Evolutionary conservation across 2,888 invertebrate species (phyloP).

Genomic region (Tipula vernalis): DNA sequence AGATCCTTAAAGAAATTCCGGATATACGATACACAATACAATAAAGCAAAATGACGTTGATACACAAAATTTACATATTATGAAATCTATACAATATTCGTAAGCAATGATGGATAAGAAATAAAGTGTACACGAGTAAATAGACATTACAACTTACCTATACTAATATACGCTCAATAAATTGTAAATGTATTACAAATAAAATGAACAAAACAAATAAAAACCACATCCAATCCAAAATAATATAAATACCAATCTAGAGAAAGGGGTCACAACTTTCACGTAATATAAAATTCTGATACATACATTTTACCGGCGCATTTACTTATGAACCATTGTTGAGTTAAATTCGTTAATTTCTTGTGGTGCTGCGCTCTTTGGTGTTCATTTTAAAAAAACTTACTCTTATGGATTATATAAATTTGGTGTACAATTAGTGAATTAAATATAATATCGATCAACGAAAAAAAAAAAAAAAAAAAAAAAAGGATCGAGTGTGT

Average conservation of each 20-base stretch:
- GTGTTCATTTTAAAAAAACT: not conserved
- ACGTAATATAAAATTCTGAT: slow-evolving; percentile 39
- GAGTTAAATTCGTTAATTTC: not conserved
- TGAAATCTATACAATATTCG: not conserved
- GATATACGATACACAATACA: not conserved
- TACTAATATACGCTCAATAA: not conserved
- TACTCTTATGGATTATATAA: not conserved
- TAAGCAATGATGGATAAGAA: not conserved
- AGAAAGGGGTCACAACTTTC: slow-evolving; percentile 40
- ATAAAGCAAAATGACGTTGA: not conserved
- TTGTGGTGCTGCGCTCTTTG: not conserved
- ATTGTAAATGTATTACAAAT: not conserved
- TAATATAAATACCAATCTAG: slow-evolving; percentile 20
- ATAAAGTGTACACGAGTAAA: not conserved
- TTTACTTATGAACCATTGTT: slow-evolving; percentile 30
- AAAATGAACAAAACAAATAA: not conserved
- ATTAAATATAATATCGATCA: not conserved
- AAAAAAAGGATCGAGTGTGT: not conserved
- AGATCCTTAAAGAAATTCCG: not conserved
- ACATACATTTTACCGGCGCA: slow-evolving; percentile 33
- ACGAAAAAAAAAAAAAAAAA: not conserved
- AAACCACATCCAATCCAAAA: slow-evolving; percentile 6
- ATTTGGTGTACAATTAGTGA: not conserved
- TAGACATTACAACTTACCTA: not conserved
- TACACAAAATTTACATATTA: not conserved